phyloP scores from a whole-genome alignment of 2,797 vertebrate species.

The Acipenser transmontanus region DNA sequence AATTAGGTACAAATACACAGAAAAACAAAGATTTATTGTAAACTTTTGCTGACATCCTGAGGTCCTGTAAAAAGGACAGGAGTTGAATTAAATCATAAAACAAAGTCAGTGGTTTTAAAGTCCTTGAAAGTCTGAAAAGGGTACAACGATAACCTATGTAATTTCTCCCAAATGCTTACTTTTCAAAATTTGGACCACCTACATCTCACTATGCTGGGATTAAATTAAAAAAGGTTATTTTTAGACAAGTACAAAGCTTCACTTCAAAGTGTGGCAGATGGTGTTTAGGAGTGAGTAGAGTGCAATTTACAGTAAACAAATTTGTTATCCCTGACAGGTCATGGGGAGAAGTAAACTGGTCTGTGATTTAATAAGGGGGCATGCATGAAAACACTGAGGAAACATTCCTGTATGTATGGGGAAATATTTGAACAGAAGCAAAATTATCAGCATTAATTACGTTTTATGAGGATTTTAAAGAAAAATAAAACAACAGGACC shows the following conservation, averaged over 20 bases:
- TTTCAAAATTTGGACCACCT: conserved; percentile 32
- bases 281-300: conserved; percentile 66
- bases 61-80: not conserved
- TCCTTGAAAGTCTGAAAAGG: conserved; percentile 20
- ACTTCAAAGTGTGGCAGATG: conserved; percentile 71
- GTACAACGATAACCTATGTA: conserved; percentile 13
- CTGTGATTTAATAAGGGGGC: conserved; percentile 57
- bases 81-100: conserved; percentile 16
- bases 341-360: conserved; percentile 68
- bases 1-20: no score
- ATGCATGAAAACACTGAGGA: conserved; percentile 45
- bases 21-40: no score
- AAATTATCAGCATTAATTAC: no score
- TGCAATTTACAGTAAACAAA: conserved; percentile 89
- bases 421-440: no score
- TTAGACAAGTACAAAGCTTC: conserved; percentile 57
- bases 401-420: conserved; percentile 11
- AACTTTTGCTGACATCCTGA: conserved; percentile 9
- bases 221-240: conserved; percentile 58
- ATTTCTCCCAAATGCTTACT: conserved; percentile 29
- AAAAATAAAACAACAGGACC: no score
- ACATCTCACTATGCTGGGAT: conserved; percentile 28
- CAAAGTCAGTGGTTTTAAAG: conserved; percentile 8
- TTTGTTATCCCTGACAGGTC: conserved; percentile 88
- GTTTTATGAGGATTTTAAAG: no score